Evolutionary conservation across 2,113 vertebrate genomes (phyloP), one percentile per base, ranked within the genome.

Genomic region (Xiphophorus maculatus): DNA sequence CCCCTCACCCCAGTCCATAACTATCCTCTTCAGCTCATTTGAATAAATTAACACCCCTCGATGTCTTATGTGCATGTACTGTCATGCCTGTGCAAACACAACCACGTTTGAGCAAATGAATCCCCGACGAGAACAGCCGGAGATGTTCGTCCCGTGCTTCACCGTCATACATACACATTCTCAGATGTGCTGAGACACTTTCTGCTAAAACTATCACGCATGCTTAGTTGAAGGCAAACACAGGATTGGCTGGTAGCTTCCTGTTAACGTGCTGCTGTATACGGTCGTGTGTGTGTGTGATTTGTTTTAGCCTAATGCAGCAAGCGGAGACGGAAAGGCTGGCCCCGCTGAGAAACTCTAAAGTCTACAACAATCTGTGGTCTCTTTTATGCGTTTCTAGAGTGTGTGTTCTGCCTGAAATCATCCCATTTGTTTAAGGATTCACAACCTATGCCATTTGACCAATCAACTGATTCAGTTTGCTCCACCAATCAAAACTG

Each of bases 31-130:
- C 74, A 81, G 89, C 91, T 93, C 92, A 93, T 94, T 93, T 94
- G 89, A 95, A 94, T 94, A 94, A 94, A 94, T 95, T 93, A 95
- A 90, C 94, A 93, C 92, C 84, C 89, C 89, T 89, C 90, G 84
- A 92, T 90, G 88, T 92, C 86, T 90, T 80, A 28, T 87, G 85
- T 86, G 82, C 69, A 70, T 54, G 65, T 44, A 73, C 81, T 75
- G 64, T 32, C 74, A 80, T 76, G 71, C 44, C 64, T 74, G 63
- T 63, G 74, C 79, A 77, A 40, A 61, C 82, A 84, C 68, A 77
- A 30, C 71, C 75, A 54, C 74, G 77, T 67, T 54, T 17, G n/a
- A 32, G 60, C 74, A 74, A 76, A 79, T 17, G 35, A 69, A 68
- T 70, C 32, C 70, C 51, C 54, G 19, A 69, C 63, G 19, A 61